Percentiles rank a stretch among this genome's conserved stretches.
Conservation (phyloP, 2,113 vertebrate species). For the Benitochromis conjunctus region DNA sequence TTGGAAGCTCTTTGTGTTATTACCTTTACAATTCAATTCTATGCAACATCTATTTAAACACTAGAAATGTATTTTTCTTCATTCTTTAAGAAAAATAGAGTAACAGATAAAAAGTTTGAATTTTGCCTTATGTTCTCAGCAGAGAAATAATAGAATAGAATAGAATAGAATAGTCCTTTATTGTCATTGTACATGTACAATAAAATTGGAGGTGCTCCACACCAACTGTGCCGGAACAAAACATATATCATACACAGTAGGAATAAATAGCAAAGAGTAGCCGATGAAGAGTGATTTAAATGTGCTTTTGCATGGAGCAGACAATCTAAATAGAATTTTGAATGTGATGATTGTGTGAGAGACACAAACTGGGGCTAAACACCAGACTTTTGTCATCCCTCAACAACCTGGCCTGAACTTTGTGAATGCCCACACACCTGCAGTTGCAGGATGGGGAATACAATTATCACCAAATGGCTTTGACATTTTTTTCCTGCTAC, state of each 20-base stretch:
- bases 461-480: neutral
- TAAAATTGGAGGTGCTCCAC: neutral
- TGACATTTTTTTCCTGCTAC: neutral
- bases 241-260: accelerated
- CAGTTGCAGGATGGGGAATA: neutral
- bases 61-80: neutral
- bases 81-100: neutral
- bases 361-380: neutral
- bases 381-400: neutral
- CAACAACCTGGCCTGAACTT: neutral
- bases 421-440: neutral
- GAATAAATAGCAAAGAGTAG: neutral
- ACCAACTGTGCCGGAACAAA: neutral
- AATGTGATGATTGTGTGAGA: neutral
- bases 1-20: neutral
- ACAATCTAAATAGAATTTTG: neutral
- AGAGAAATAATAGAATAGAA: accelerated
- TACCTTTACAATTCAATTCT: neutral
- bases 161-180: neutral
- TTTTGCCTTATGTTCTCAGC: neutral
- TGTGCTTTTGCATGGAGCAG: neutral
- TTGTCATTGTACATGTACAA: neutral
- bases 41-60: neutral
- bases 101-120: neutral
- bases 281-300: neutral